Base-by-base conservation (phyloP, 53 echinoderm and acorn worm species). In the Echinarachnius parma region DNA sequence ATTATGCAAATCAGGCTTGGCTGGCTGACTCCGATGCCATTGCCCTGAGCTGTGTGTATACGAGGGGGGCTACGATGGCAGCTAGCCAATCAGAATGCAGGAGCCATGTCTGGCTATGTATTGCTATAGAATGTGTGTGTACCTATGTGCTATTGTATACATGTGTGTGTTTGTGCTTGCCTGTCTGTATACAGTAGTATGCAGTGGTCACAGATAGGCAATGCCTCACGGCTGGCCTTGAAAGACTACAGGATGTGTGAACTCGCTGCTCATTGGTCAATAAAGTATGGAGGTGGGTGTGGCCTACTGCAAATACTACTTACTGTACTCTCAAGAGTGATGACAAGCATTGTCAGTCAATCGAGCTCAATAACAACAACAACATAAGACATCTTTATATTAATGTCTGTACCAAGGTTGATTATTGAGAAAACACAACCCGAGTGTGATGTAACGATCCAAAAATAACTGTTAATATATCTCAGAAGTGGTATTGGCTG, bases 141-240 rank as follows among this genome's bases (percentile, higher is more conserved):
- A n/a, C n/a, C n/a, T n/a, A n/a, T n/a, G n/a, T n/a, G n/a, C n/a
- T n/a, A n/a, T n/a, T n/a, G n/a, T n/a, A n/a, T n/a, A n/a, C n/a
- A n/a, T n/a, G n/a, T n/a, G n/a, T n/a, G n/a, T n/a, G n/a, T n/a
- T n/a, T n/a, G n/a, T n/a, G n/a, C n/a, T n/a, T n/a, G n/a, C n/a
- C n/a, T n/a, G n/a, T n/a, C n/a, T n/a, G n/a, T n/a, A n/a, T n/a
- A n/a, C n/a, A n/a, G 68, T 68, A 52, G 49, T 48, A 30, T 34
- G 68, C 68, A 56, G 36, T 52, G 74, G 74, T 56, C 57, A 56
- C 74, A 57, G 56, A 55, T 54, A 57, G 56, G 74, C 45, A 57
- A 72, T 72, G 74, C 42, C 44, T 57, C 74, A 72, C 55, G 74
- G 74, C 57, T n/a, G 74, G 74, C 74, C 74, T 72, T 72, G 74